These are phyloP conservation scores for Otolemur crassicaudatus DNA, from an alignment of 2,797 vertebrate species.

Conservation along the genomic window DNA sequence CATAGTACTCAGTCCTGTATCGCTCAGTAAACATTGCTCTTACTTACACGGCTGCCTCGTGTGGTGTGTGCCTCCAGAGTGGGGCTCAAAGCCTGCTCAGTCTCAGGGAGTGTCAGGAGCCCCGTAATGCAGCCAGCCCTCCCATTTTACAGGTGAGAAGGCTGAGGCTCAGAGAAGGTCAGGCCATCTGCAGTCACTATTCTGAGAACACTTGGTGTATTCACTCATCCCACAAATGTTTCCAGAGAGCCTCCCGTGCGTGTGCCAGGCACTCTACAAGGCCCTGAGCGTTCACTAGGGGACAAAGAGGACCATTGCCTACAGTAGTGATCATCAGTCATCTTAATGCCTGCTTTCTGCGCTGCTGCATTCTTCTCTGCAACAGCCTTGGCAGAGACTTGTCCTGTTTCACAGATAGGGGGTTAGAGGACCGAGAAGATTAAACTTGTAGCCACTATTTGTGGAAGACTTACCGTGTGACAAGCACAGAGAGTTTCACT, in stretches of 20 bases:
- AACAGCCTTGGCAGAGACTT: neutral
- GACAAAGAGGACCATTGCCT: neutral
- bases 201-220: neutral
- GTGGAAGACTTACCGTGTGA: neutral
- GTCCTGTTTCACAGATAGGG: neutral
- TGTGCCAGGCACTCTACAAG: neutral
- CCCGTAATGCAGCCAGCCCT: neutral
- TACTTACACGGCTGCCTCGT: slow-evolving; percentile 78
- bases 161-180: neutral
- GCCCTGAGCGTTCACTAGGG: fast-evolving
- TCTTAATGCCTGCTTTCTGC: neutral
- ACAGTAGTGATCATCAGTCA: neutral
- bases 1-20: slow-evolving; percentile 90
- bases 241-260: neutral
- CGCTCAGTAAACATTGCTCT: slow-evolving; percentile 90
- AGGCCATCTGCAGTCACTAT: neutral
- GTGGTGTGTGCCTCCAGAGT: slow-evolving; percentile 76
- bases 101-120: neutral
- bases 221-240: neutral
- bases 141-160: slow-evolving; percentile 35
- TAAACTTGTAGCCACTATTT: neutral
- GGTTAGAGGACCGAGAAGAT: neutral
- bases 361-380: neutral
- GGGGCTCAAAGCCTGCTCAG: fast-evolving
- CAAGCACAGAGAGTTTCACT: neutral